A percentile compares a stretch with the other conserved stretches of the same genome.
Evolutionary conservation across 1,140 invertebrate species (phyloP).

Genomic region (Asbolus verrucosus): DNA sequence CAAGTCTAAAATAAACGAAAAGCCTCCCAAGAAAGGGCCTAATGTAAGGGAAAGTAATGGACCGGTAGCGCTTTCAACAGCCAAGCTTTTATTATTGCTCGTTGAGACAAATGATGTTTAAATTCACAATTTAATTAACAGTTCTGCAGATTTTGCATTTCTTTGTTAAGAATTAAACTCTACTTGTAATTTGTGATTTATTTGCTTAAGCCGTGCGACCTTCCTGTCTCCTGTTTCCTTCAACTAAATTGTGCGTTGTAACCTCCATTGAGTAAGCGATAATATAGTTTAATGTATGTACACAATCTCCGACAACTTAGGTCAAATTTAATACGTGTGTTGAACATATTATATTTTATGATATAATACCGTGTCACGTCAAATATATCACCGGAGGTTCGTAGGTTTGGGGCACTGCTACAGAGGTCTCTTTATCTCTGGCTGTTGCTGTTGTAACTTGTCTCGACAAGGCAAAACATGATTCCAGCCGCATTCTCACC

Average conservation of each 20-base stretch:
- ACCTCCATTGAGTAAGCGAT: background rate
- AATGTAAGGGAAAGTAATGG: background rate
- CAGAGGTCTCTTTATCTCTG: background rate
- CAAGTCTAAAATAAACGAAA: constrained; percentile 1
- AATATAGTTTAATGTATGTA: background rate
- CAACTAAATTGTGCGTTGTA: constrained; percentile 1
- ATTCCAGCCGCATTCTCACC: too few species aligned
- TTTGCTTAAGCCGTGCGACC: background rate
- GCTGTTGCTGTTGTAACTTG: background rate
- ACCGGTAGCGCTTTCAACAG: background rate
- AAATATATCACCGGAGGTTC: background rate
- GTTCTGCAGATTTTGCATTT: constrained; percentile 4
- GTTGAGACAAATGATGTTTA: constrained; percentile 24
- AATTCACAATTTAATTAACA: constrained; percentile 26
- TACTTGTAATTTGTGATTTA: constrained; percentile 14
- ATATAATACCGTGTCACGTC: background rate
- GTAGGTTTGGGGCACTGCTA: background rate
- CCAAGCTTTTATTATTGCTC: constrained; percentile 1
- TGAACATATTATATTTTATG: constrained; percentile 7
- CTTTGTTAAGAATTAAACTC: constrained; percentile 16
- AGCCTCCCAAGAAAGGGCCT: background rate
- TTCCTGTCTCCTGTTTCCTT: constrained; percentile 20
- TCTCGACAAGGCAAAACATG: background rate
- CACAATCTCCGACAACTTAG: too few species aligned
- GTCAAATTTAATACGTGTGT: constrained; percentile 23